Evolutionary conservation across 1,140 invertebrate species (phyloP).

Genomic region (Limonius californicus): DNA sequence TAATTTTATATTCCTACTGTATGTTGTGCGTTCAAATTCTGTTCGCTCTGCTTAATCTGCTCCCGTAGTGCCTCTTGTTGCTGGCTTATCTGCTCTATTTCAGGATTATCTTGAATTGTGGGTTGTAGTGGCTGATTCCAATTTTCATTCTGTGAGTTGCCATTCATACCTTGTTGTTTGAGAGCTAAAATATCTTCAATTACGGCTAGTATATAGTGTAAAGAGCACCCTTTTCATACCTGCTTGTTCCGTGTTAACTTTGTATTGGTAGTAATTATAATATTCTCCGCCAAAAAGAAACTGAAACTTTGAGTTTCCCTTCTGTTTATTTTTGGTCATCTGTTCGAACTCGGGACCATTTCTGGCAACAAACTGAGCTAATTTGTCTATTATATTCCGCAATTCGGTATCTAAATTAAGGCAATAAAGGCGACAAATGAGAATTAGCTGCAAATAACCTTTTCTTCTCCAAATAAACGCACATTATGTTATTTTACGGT

Average conservation of each 20-base stretch:
- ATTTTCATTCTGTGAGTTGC: conserved; percentile 25
- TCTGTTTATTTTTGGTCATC: conserved; percentile 97
- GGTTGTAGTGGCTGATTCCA: conserved; percentile 35
- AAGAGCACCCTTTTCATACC: too few relatives aligned
- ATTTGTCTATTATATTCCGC: conserved; percentile 95
- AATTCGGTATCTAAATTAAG: conserved; percentile 76
- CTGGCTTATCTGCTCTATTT: conserved; percentile 42
- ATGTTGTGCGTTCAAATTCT: conserved; percentile 91
- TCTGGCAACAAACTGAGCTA: conserved; percentile 96
- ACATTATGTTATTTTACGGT: neutral
- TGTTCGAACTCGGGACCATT: conserved; percentile 98
- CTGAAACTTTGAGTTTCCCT: conserved; percentile 94
- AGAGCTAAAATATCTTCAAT: conserved; percentile 47
- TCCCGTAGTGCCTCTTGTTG: conserved; percentile 83
- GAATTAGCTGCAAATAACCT: neutral
- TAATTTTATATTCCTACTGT: conserved; percentile 48
- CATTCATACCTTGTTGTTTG: conserved; percentile 46
- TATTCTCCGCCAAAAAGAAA: conserved; percentile 96
- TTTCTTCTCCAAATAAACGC: neutral
- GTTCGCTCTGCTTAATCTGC: conserved; percentile 91
- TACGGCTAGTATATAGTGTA: too few relatives aligned
- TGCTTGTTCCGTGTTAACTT: conserved; percentile 86
- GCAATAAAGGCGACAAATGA: conserved; percentile 1
- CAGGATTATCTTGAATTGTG: conserved; percentile 20
- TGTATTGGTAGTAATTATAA: conserved; percentile 95